A percentile compares a stretch with the other conserved stretches of the same genome.
These are phyloP conservation scores for Nansenia antarctica DNA, from an alignment of 2,113 vertebrate species.

Conservation along the genomic window DNA sequence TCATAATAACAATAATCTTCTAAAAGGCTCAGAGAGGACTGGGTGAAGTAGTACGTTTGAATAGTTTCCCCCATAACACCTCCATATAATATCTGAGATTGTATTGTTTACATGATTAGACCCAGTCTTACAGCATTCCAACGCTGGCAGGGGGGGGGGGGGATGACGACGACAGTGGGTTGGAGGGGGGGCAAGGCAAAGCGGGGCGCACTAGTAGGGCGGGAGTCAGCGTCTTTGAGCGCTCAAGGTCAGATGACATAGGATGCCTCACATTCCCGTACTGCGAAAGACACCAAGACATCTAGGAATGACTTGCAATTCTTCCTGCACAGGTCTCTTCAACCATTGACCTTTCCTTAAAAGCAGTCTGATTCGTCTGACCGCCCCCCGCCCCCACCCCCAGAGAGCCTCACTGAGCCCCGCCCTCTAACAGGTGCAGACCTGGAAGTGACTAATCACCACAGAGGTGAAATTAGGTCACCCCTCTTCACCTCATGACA, in stretches of 20 bases:
- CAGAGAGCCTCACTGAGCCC: background rate
- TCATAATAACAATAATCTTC: conserved; percentile 42
- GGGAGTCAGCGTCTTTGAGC: background rate
- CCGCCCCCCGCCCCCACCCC: conserved; percentile 20
- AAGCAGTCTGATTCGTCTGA: background rate
- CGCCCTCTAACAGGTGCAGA: conserved; percentile 17
- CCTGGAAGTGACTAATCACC: conserved; percentile 21
- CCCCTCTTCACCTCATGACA: conserved; percentile 22
- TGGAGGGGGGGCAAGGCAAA: too few species aligned
- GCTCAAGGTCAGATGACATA: conserved; percentile 25
- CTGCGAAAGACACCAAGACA: conserved; percentile 1
- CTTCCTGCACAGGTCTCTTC: conserved; percentile 21
- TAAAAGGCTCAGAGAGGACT: conserved; percentile 54
- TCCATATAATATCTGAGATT: conserved; percentile 37
- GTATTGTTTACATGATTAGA: conserved; percentile 11
- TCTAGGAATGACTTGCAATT: conserved; percentile 38
- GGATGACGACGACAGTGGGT: background rate
- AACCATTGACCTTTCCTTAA: conserved; percentile 39
- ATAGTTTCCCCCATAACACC: conserved; percentile 43
- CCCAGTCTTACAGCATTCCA: background rate
- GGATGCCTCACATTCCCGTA: conserved; percentile 37
- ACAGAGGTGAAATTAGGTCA: conserved; percentile 2
- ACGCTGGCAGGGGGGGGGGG: background rate
- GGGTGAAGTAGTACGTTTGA: conserved; percentile 47
- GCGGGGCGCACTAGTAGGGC: background rate